Base-by-base conservation (phyloP, 2,797 vertebrate genomes). In the Phataginus tricuspis region DNA sequence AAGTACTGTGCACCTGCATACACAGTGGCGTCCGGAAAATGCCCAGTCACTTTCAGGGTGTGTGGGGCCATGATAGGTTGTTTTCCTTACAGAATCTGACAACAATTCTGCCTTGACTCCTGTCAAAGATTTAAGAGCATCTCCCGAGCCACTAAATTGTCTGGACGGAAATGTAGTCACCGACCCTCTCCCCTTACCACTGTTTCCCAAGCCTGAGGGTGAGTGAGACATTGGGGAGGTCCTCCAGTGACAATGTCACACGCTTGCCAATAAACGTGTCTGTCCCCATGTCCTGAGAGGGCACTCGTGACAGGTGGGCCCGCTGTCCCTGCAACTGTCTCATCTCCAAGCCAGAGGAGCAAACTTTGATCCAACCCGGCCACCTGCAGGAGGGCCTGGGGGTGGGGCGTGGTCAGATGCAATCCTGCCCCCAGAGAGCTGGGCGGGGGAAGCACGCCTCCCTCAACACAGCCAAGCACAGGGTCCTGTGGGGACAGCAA, bases 71-170 rank as follows among this genome's bases (percentile, higher is more conserved):
- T 1, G 31, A 71, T 5, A 53, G 13, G 39, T 19, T 53, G 53
- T 19, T 86, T 86, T 51, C 29, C 83, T 31, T 29, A 51, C 0
- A 39, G 23, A 34, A 87, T 9, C 13, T 27, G 51, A 53, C 57
- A 57, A 78, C 93, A 66, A 74, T 49, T 69, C 82, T 23, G 68
- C 51, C 94, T 94, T 2, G 5, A 74, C 80, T 69, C 51, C 49
- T 49, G 29, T 13, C 39, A 51, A 53, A 55, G 66, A 42, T 49
- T 7, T n/a, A 77, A 68, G 63, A 42, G 31, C 11, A 42, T 72
- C 77, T 45, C 55, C 25, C 45, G 61, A 42, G 39, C 55, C 21
- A 42, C 34, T 18, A 55, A 82, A 69, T 23, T 8, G 49, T 34
- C 66, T 3, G 1, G 61, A 66, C 45, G 59, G 86, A 74, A 84